These are phyloP conservation scores for Bovichtus variegatus DNA, from an alignment of 2,797 vertebrate genomes.

Conservation along the genomic window DNA sequence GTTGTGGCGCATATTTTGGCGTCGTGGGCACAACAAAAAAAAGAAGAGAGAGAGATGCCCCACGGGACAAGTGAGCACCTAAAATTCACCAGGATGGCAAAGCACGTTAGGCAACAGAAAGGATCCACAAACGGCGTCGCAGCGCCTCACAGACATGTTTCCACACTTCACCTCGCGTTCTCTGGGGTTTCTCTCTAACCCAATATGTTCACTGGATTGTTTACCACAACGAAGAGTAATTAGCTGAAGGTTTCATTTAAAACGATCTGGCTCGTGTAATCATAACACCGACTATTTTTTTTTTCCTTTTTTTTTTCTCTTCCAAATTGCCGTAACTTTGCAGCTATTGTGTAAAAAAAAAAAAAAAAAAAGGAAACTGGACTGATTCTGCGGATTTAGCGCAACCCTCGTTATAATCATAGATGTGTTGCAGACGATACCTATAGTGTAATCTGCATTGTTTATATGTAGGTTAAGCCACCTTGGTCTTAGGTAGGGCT, in stretches of 20 bases:
- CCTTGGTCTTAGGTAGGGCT: constrained; percentile 18
- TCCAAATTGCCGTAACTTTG: not conserved
- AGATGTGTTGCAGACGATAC: constrained; percentile 6
- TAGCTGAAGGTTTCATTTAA: not conserved
- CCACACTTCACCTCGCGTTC: not conserved
- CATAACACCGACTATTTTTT: not conserved
- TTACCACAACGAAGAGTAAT: not conserved
- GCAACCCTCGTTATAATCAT: not conserved
- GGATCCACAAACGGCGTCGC: constrained; percentile 25
- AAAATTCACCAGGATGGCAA: constrained; percentile 71
- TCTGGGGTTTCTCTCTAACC: not conserved
- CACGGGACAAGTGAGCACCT: constrained; percentile 50
- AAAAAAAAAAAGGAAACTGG: no score
- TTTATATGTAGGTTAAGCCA: constrained; percentile 60
- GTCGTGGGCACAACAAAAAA: constrained; percentile 33
- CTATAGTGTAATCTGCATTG: constrained; percentile 41
- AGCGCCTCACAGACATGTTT: not conserved
- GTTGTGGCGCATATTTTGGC: constrained; percentile 41
- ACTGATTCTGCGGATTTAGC: constrained; percentile 15
- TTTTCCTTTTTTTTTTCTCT: no score
- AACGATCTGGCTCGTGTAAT: constrained; percentile 8
- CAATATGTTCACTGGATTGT: not conserved
- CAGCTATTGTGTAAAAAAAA: not conserved
- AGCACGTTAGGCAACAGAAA: constrained; percentile 55
- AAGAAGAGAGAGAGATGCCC: constrained; percentile 60